Evolutionary conservation across 2,888 invertebrate species (phyloP), one percentile per base, ranked within the genome.

Genomic region (Lymantria dispar): DNA sequence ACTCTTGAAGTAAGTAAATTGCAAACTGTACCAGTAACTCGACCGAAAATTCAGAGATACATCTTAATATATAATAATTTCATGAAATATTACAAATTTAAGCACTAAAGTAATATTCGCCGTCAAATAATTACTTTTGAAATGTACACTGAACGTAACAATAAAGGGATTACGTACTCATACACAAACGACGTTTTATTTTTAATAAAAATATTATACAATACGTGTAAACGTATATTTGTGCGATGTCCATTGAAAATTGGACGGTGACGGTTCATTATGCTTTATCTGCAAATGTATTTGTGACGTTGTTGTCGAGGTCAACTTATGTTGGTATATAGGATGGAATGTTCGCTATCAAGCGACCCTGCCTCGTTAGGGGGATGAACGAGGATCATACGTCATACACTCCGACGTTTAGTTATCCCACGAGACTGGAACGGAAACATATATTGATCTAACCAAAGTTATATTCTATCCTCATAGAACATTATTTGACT

Each of bases 201-300:
- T n/a, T 65, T 56, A 58, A 60, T 67, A 70, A 69, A 69, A 65
- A 69, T 65, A 64, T 71, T 68, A 73, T 65, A 74, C 68, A 76
- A 71, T 72, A 74, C 71, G 68, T 72, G 60, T 69, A 68, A 76
- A 68, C 62, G 67, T 68, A 64, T 65, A 72, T 72, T 75, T 72
- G 52, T 48, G 56, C 51, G 46, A 56, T 49, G 54, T 43, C 75
- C 74, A 71, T 50, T 53, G 30, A 48, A 65, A 55, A 52, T 56
- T 66, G 72, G 64, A 46, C 76, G 56, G 55, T 43, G 45, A 54
- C 54, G 57, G 49, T 62, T 62, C 65, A 68, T 72, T 66, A 61
- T 29, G 42, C 45, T 47, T 53, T 46, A 46, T 45, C 40, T 43
- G 14, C 11, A 43, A 46, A 52, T 48, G 50, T 56, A 43, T 8